Percentiles rank a stretch among this genome's conserved stretches.
These are phyloP conservation scores for Acheta domesticus DNA, from an alignment of 2,888 invertebrate genomes.

Conservation along the genomic window DNA sequence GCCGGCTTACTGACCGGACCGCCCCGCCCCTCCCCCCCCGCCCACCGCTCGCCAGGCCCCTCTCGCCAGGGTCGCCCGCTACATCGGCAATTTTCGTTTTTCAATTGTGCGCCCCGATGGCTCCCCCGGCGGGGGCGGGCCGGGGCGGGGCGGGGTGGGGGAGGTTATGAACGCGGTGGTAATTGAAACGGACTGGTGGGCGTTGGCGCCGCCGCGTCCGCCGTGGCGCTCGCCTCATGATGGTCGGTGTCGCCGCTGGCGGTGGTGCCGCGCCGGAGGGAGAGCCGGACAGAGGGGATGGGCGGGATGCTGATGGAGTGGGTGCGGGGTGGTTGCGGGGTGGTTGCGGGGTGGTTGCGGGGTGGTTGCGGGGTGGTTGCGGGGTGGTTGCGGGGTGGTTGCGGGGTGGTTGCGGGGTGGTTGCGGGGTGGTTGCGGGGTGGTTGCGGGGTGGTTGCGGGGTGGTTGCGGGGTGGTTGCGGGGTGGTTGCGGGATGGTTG, in stretches of 20 bases:
- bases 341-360: background rate
- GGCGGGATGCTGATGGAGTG: no score
- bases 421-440: background rate
- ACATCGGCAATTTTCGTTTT: constrained; percentile 35
- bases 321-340: background rate
- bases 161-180: constrained; percentile 2
- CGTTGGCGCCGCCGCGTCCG: background rate
- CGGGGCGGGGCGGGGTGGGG: background rate
- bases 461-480: background rate
- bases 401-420: background rate
- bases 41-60: no score
- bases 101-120: constrained; percentile 27
- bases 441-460: background rate
- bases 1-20: background rate
- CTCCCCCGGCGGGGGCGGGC: constrained; percentile 22
- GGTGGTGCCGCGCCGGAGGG: background rate
- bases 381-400: background rate
- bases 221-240: constrained; percentile 7
- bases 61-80: background rate
- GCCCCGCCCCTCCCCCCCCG: background rate
- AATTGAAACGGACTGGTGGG: constrained; percentile 2
- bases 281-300: background rate
- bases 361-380: background rate
- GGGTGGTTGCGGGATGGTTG: no score
- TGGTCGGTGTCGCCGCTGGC: background rate